phyloP scores from a whole-genome alignment of 2,888 invertebrate species.

The Ferrisia virgata region DNA sequence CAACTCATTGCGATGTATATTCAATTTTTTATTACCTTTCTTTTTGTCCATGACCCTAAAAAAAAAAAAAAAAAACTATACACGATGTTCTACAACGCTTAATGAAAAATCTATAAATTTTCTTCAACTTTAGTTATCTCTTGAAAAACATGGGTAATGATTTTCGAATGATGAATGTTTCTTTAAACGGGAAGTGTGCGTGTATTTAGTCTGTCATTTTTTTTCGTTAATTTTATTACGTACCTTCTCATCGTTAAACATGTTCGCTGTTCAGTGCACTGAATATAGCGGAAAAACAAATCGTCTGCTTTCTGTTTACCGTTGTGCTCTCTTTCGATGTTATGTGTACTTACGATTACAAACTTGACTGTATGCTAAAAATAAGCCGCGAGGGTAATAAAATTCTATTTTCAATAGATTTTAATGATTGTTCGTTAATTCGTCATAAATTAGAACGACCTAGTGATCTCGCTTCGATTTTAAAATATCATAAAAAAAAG shows the following conservation, averaged over 20 bases:
- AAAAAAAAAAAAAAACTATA: neutral
- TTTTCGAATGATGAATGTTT: neutral
- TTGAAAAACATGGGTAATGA: neutral
- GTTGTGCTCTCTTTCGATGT: neutral
- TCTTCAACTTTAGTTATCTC: neutral
- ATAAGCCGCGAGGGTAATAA: slow-evolving; percentile 5
- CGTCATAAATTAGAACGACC: slow-evolving; percentile 17
- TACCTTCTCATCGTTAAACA: neutral
- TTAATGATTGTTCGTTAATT: slow-evolving; percentile 2
- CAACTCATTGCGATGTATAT: neutral
- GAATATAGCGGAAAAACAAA: neutral
- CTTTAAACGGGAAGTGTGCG: neutral
- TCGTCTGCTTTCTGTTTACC: slow-evolving; percentile 10
- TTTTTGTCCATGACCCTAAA: neutral
- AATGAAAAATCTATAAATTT: neutral
- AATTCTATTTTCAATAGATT: slow-evolving; percentile 8
- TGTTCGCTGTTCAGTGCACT: neutral
- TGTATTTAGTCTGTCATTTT: neutral
- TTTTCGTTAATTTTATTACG: slow-evolving; percentile 6
- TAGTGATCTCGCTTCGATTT: slow-evolving; percentile 7
- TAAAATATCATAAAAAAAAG: too few relatives aligned
- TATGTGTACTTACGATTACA: neutral
- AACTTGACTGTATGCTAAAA: slow-evolving; percentile 16
- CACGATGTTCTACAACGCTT: neutral
- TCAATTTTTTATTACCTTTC: neutral